These are phyloP conservation scores for Strongylocentrotus purpuratus DNA, from an alignment of 35 echinoderm and acorn worm species.

Conservation along the genomic window DNA sequence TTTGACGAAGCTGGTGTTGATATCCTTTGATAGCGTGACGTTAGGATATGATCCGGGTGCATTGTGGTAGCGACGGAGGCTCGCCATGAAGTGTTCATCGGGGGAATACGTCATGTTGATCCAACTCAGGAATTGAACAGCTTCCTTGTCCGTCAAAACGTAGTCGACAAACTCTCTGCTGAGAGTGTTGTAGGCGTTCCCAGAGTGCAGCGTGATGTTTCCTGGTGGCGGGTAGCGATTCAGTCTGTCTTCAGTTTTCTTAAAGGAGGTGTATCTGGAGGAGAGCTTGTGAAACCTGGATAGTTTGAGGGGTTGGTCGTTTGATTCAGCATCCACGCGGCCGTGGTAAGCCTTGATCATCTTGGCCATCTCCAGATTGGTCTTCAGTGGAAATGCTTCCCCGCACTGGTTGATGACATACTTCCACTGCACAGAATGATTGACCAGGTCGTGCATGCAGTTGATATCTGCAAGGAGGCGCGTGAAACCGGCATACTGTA, in stretches of 20 bases:
- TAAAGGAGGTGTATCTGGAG: background rate
- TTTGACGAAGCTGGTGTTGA: conserved; percentile 60
- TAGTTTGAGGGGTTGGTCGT: background rate
- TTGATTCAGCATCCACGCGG: conserved; percentile 43
- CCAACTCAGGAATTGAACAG: conserved; percentile 52
- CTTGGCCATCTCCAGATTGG: conserved; percentile 70
- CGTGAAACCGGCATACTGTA: conserved; percentile 59
- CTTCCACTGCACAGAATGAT: conserved; percentile 55
- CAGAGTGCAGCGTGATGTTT: conserved; percentile 60
- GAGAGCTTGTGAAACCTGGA: background rate
- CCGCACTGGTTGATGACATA: conserved; percentile 82
- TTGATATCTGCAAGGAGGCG: conserved; percentile 63
- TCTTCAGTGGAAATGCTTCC: conserved; percentile 83
- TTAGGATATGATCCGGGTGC: conserved; percentile 66
- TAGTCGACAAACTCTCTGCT: conserved; percentile 67
- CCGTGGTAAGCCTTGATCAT: conserved; percentile 59
- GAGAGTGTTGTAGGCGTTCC: conserved; percentile 61
- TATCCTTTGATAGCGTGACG: conserved; percentile 35
- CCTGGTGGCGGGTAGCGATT: conserved; percentile 44
- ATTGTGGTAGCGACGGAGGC: conserved; percentile 30
- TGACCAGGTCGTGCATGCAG: conserved; percentile 65
- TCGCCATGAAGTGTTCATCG: conserved; percentile 71
- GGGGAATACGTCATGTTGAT: conserved; percentile 67
- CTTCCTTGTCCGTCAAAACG: conserved; percentile 33
- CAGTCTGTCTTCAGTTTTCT: background rate